Evolutionary conservation across 92 coral and sea anemone genomes (phyloP).

Genomic region (Montipora capitata): DNA sequence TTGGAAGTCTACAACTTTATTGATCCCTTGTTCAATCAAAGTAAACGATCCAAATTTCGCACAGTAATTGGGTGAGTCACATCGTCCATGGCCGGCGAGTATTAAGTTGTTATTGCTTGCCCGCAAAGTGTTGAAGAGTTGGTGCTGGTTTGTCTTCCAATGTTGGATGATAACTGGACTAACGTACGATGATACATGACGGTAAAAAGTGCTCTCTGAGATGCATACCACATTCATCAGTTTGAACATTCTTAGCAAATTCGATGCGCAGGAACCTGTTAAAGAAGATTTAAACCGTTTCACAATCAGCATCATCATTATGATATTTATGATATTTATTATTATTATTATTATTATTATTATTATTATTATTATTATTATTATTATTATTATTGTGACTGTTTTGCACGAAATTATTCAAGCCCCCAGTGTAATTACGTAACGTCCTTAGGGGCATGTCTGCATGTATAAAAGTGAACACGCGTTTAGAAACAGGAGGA

Average conservation of each 20-base stretch:
- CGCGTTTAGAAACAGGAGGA: no score
- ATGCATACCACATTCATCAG: slow-evolving; percentile 41
- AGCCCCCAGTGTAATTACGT: no score
- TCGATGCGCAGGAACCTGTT: slow-evolving; percentile 9
- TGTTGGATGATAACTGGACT: slow-evolving; percentile 34
- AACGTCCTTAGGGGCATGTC: no score
- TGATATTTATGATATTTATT: neutral
- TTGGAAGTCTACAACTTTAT: slow-evolving; percentile 66
- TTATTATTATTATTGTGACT: no score
- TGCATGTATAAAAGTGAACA: no score
- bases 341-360: neutral
- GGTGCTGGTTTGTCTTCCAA: slow-evolving; percentile 57
- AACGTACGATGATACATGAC: slow-evolving; percentile 34
- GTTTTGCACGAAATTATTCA: no score
- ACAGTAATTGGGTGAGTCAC: slow-evolving; percentile 63
- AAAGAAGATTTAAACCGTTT: neutral
- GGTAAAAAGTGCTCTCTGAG: slow-evolving; percentile 33
- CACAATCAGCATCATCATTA: no score
- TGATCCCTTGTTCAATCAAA: slow-evolving; percentile 51
- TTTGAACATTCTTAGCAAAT: slow-evolving; percentile 26
- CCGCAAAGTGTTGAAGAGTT: neutral
- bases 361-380: no score
- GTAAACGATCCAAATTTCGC: slow-evolving; percentile 71
- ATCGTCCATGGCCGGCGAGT: slow-evolving; percentile 65
- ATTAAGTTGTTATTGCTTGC: slow-evolving; percentile 1